phyloP scores from a whole-genome alignment of 2,888 invertebrate species.

The Noctuana brunneofusca region DNA sequence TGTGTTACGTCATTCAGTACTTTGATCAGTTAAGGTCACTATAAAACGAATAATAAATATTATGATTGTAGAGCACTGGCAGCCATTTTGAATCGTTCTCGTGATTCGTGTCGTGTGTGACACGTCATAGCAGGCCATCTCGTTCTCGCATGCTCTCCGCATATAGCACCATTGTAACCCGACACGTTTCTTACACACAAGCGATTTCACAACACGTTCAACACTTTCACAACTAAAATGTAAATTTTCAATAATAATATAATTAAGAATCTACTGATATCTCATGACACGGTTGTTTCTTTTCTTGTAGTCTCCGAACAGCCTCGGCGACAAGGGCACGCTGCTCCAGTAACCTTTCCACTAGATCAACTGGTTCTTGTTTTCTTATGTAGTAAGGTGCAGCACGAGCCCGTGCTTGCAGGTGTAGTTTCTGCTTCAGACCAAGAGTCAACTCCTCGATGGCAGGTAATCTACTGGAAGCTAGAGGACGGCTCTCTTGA shows the following conservation, averaged over 20 bases:
- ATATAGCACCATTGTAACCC: constrained; percentile 83
- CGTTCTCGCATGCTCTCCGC: constrained; percentile 77
- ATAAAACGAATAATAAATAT: constrained; percentile 81
- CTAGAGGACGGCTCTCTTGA: constrained; percentile 64
- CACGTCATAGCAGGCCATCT: constrained; percentile 78
- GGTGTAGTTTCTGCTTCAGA: constrained; percentile 79
- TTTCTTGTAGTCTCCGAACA: constrained; percentile 78
- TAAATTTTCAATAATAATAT: constrained; percentile 70
- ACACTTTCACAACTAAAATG: constrained; percentile 82
- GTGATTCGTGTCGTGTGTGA: constrained; percentile 78
- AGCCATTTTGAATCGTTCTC: constrained; percentile 81
- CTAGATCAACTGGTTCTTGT: constrained; percentile 80
- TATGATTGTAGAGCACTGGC: constrained; percentile 80
- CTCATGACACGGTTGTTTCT: constrained; percentile 77
- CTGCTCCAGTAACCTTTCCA: constrained; percentile 75
- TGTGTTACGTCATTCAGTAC: constrained; percentile 79
- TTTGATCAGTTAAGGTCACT: constrained; percentile 81
- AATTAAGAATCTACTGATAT: constrained; percentile 80
- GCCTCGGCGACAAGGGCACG: constrained; percentile 81
- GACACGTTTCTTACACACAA: constrained; percentile 82
- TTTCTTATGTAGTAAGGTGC: constrained; percentile 81
- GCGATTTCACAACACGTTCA: constrained; percentile 82
- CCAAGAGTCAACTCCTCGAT: constrained; percentile 78
- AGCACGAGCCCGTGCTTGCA: constrained; percentile 77
- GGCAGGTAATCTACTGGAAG: constrained; percentile 70